Conservation (phyloP, 2,797 vertebrate genomes). For the Pristis pectinata region DNA sequence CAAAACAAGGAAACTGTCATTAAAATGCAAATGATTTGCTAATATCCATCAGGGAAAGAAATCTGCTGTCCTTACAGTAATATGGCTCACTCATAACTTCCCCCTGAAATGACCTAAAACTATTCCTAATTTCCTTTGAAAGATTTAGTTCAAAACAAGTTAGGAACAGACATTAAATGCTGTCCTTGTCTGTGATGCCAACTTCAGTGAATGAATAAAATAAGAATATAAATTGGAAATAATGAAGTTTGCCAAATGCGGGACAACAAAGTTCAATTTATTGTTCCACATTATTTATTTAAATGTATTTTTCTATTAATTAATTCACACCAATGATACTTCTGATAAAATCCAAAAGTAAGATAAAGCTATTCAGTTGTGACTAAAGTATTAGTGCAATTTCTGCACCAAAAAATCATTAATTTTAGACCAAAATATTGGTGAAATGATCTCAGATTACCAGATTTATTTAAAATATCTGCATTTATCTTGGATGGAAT, state of each 20-base stretch:
- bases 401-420: background rate
- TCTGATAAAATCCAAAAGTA: background rate
- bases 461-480: background rate
- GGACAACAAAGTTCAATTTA: background rate
- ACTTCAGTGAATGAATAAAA: too few relatives aligned
- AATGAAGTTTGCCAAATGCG: background rate
- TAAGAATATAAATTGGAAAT: background rate
- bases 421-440: background rate
- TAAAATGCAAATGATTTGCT: too few relatives aligned
- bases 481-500: background rate
- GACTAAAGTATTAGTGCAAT: background rate
- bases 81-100: too few relatives aligned
- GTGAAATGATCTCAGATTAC: background rate
- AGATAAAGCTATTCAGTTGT: background rate
- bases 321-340: background rate
- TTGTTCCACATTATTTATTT: background rate
- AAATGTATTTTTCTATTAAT: background rate
- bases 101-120: too few relatives aligned
- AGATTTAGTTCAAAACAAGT: too few relatives aligned
- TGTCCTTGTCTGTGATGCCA: too few relatives aligned
- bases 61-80: too few relatives aligned
- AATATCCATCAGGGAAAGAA: too few relatives aligned
- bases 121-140: too few relatives aligned
- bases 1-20: too few relatives aligned
- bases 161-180: too few relatives aligned